A percentile compares a stretch with the other conserved stretches of the same genome.
phyloP scores from a whole-genome alignment of 2,888 invertebrate species.

The Ophion ellenae region DNA sequence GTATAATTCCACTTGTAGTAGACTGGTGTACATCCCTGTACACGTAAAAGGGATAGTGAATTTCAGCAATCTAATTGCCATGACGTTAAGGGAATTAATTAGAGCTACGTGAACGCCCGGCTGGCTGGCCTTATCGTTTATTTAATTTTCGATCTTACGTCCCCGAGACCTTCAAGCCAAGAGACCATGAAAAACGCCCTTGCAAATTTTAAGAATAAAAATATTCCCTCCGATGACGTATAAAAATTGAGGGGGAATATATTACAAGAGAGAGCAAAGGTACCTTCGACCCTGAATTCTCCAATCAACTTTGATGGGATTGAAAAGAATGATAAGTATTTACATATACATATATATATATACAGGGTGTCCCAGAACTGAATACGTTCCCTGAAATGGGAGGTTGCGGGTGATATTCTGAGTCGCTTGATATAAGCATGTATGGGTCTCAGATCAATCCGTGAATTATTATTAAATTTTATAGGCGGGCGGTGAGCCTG shows the following conservation, averaged over 20 bases:
- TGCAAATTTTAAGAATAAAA: constrained; percentile 22
- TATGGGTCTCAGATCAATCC: too few relatives aligned
- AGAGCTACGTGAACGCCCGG: constrained; percentile 29
- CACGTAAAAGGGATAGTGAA: constrained; percentile 29
- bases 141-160: constrained; percentile 40
- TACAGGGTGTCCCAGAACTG: too few relatives aligned
- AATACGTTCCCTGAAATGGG: too few relatives aligned
- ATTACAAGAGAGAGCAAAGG: background rate
- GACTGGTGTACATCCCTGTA: constrained; percentile 15
- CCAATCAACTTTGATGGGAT: constrained; percentile 33
- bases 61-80: constrained; percentile 45
- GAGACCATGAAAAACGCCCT: constrained; percentile 11
- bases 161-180: background rate
- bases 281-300: constrained; percentile 20
- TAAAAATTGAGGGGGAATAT: background rate
- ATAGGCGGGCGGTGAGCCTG: too few relatives aligned
- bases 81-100: constrained; percentile 50
- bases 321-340: background rate
- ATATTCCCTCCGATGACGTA: background rate
- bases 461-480: too few relatives aligned
- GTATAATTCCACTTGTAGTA: constrained; percentile 2
- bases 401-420: too few relatives aligned
- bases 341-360: too few relatives aligned
- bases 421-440: too few relatives aligned
- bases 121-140: constrained; percentile 44